These are phyloP conservation scores for Monodelphis domestica DNA, from an alignment of 2,797 vertebrate species.

Conservation along the genomic window DNA sequence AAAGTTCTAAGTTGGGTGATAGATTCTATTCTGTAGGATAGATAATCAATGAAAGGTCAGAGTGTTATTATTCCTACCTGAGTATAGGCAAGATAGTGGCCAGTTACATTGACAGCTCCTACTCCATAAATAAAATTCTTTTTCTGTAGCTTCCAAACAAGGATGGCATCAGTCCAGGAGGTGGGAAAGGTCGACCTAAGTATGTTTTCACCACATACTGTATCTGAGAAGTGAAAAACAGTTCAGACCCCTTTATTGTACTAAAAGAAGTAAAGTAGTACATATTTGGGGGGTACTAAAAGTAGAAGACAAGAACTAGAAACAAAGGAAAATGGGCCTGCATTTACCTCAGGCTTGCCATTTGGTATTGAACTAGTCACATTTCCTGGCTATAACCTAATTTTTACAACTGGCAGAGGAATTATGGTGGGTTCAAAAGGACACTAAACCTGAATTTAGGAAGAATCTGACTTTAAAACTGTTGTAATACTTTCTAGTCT, in stretches of 20 bases:
- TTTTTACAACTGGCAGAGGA: neutral
- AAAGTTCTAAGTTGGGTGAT: neutral
- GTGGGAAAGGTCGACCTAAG: conserved; percentile 31
- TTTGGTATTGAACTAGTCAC: neutral
- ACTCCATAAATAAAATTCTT: conserved; percentile 71
- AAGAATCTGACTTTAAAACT: neutral
- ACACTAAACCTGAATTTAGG: neutral
- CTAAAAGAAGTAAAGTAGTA: no score
- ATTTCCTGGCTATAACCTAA: neutral
- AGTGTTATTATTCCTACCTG: conserved; percentile 70
- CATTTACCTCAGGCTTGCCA: neutral
- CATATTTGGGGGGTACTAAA: no score
- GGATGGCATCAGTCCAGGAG: conserved; percentile 71
- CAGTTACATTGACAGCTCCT: neutral
- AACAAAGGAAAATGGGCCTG: neutral
- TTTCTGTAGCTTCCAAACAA: conserved; percentile 57
- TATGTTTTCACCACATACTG: conserved; percentile 69
- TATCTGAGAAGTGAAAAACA: conserved; percentile 49
- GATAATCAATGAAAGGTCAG: neutral
- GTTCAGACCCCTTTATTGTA: neutral
- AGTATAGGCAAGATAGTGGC: conserved; percentile 48
- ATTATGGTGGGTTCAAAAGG: neutral
- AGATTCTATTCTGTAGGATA: neutral
- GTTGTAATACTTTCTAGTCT: neutral
- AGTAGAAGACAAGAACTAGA: neutral